phyloP scores from a whole-genome alignment of 2,888 invertebrate species.

The Meghimatium bilineatum region DNA sequence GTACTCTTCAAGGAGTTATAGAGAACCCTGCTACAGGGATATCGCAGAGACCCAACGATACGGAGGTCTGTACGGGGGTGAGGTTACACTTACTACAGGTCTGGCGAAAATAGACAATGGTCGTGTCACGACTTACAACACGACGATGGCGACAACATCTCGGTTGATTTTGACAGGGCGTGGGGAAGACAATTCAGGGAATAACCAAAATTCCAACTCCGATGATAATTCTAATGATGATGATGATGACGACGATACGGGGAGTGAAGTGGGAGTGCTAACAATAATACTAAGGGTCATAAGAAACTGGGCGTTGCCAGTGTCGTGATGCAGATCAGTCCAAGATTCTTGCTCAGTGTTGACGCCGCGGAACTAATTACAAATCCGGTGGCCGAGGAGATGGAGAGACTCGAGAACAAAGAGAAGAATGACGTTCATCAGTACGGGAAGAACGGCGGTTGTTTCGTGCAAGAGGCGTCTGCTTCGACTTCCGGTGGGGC shows the following conservation, averaged over 20 bases:
- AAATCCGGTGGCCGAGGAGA: constrained; percentile 84
- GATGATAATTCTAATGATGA: constrained; percentile 70
- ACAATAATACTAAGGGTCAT: constrained; percentile 28
- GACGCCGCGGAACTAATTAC: constrained; percentile 90
- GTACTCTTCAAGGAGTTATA: constrained; percentile 67
- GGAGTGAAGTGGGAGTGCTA: constrained; percentile 70
- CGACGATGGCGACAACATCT: constrained; percentile 58
- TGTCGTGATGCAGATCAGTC: constrained; percentile 31
- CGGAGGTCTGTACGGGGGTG: constrained; percentile 49
- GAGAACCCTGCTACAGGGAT: constrained; percentile 65
- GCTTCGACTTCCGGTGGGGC: constrained; percentile 44
- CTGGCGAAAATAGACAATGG: constrained; percentile 70
- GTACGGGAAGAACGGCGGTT: constrained; percentile 38
- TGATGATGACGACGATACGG: constrained; percentile 59
- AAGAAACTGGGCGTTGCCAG: constrained; percentile 26
- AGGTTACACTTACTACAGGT: constrained; percentile 69
- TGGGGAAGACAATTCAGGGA: constrained; percentile 31
- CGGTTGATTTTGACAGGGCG: background rate
- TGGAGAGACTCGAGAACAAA: constrained; percentile 54
- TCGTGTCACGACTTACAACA: constrained; percentile 68
- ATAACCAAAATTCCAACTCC: constrained; percentile 66
- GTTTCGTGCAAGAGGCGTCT: constrained; percentile 19
- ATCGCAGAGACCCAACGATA: constrained; percentile 34
- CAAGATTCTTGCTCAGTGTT: constrained; percentile 80
- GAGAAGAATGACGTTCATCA: constrained; percentile 21